A percentile compares a stretch with the other conserved stretches of the same genome.
phyloP scores from a whole-genome alignment of 2,797 vertebrate genomes.

The Luscinia megarhynchos region DNA sequence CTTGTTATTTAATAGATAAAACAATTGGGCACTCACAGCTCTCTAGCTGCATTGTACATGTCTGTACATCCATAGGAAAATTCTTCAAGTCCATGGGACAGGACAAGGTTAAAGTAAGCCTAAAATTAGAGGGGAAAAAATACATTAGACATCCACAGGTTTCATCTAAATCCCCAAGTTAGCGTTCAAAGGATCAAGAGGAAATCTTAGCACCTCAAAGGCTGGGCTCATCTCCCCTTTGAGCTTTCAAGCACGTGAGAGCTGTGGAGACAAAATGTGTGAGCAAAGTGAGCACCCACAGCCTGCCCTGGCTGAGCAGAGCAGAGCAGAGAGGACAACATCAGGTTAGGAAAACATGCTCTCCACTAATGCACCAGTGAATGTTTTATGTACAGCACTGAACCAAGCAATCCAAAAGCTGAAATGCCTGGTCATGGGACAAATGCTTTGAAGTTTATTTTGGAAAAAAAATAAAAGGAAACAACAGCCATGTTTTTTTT shows the following conservation, averaged over 20 bases:
- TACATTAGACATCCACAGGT: neutral
- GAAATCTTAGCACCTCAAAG: neutral
- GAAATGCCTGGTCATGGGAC: neutral
- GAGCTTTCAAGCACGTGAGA: neutral
- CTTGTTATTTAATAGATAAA: neutral
- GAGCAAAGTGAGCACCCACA: rapidly evolving
- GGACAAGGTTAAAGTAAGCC: slow-evolving; percentile 95
- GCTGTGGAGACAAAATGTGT: neutral
- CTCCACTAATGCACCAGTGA: neutral
- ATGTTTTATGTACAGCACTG: neutral
- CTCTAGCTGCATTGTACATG: slow-evolving; percentile 97
- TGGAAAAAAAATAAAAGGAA: neutral
- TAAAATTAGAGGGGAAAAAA: slow-evolving; percentile 44
- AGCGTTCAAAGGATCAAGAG: neutral
- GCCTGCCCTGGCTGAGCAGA: neutral
- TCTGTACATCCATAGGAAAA: slow-evolving; percentile 99
- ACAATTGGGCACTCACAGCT: slow-evolving; percentile 86
- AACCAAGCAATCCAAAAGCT: neutral
- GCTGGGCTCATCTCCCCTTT: neutral
- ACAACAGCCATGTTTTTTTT: neutral
- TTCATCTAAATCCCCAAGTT: neutral
- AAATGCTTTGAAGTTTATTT: neutral
- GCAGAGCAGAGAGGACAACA: neutral
- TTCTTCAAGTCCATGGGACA: slow-evolving; percentile 99
- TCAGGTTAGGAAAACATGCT: neutral